Percentiles rank a stretch among this genome's conserved stretches.
phyloP scores from a whole-genome alignment of 1,140 invertebrate genomes.

The Drosophila tropicalis region DNA sequence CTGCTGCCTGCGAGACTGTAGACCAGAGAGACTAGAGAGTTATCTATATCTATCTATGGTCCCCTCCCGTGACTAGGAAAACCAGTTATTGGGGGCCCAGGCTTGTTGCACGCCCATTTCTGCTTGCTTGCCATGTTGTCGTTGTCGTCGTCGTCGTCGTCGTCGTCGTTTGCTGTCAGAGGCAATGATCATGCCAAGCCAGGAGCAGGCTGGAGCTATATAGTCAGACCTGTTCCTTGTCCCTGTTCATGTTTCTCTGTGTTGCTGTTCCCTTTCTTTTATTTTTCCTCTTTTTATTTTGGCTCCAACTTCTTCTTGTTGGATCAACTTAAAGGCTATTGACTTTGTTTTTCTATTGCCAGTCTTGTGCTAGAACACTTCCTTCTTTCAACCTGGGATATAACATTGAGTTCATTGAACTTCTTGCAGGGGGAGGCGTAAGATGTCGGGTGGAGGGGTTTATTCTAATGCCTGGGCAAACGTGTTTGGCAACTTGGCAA shows the following conservation, averaged over 20 bases:
- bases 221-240: conserved; percentile 60
- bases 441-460: neutral
- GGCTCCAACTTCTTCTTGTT: conserved; percentile 32
- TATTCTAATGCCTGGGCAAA: conserved; percentile 73
- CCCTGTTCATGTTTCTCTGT: conserved; percentile 31
- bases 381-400: conserved; percentile 56
- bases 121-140: conserved; percentile 33
- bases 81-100: conserved; percentile 75
- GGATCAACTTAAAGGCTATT: conserved; percentile 63
- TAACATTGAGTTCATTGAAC: conserved; percentile 58
- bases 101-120: conserved; percentile 71
- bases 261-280: no score
- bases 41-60: conserved; percentile 72
- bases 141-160: conserved; percentile 13
- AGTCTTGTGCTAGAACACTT: conserved; percentile 59
- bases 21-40: conserved; percentile 47
- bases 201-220: conserved; percentile 1
- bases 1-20: conserved; percentile 37
- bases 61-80: conserved; percentile 49
- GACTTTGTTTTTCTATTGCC: conserved; percentile 80
- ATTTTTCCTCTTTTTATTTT: neutral
- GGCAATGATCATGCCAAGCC: conserved; percentile 62
- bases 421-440: neutral
- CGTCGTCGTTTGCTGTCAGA: conserved; percentile 30
- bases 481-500: conserved; percentile 71